phyloP scores from a whole-genome alignment of 2,113 vertebrate species.

The Paralichthys olivaceus region DNA sequence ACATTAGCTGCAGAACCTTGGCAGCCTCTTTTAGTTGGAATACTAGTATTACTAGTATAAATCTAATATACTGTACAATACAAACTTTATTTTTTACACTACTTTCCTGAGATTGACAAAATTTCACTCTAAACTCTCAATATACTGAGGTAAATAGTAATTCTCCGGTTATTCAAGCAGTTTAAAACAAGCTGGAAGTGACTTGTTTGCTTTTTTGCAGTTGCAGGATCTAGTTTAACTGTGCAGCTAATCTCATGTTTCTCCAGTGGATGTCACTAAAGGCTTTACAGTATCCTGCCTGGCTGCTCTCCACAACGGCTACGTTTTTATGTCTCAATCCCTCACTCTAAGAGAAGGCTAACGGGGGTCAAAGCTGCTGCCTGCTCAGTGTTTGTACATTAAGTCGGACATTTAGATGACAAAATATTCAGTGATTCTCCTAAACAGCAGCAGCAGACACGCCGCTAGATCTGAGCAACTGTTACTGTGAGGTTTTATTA shows the following conservation, averaged over 20 bases:
- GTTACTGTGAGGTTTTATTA: constrained; percentile 37
- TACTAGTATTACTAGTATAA: no score
- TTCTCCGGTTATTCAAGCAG: no score
- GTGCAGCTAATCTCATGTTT: constrained; percentile 32
- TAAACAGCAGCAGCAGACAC: constrained; percentile 28
- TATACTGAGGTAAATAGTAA: no score
- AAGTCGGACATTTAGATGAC: constrained; percentile 28
- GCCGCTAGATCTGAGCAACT: constrained; percentile 28
- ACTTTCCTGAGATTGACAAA: no score
- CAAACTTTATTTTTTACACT: no score
- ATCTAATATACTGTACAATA: no score
- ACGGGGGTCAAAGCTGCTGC: neutral
- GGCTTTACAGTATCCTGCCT: constrained; percentile 1
- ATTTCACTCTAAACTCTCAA: no score
- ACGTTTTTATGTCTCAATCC: constrained; percentile 24
- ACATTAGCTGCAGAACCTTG: no score
- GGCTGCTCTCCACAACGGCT: neutral
- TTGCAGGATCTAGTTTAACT: neutral
- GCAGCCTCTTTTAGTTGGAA: no score
- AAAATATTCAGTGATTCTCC: constrained; percentile 39
- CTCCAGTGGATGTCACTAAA: constrained; percentile 62
- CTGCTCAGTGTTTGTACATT: constrained; percentile 15
- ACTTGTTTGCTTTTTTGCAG: neutral
- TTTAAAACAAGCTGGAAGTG: neutral
- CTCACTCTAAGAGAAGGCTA: constrained; percentile 14